A percentile compares a stretch with the other conserved stretches of the same genome.
These are phyloP conservation scores for Nematolebias whitei DNA, from an alignment of 2,113 vertebrate species.

Conservation along the genomic window DNA sequence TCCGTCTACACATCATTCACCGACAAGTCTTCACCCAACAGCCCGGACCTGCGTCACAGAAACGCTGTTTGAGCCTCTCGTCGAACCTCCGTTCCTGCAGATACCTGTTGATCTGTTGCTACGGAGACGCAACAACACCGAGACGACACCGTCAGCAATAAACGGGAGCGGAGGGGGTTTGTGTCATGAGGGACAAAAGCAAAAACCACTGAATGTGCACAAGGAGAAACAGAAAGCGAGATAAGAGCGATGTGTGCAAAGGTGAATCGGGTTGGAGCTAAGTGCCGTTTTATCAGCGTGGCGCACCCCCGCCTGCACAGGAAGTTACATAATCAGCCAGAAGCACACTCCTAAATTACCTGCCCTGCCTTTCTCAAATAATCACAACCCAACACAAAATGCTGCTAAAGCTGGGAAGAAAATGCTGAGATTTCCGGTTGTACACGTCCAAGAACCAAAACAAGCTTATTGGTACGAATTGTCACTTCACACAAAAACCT, in stretches of 20 bases:
- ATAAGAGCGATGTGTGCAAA: slow-evolving; percentile 11
- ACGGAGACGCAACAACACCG: slow-evolving; percentile 55
- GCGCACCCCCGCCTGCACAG: slow-evolving; percentile 32
- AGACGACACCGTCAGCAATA: too few species aligned
- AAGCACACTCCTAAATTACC: slow-evolving; percentile 6
- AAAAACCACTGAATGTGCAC: too few species aligned
- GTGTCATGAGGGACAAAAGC: slow-evolving; percentile 12
- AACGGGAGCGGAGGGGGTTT: too few species aligned
- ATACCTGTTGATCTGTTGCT: slow-evolving; percentile 56
- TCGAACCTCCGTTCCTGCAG: not conserved
- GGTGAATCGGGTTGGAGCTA: slow-evolving; percentile 20
- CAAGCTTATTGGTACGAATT: too few species aligned
- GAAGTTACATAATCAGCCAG: slow-evolving; percentile 28
- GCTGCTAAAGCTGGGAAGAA: too few species aligned
- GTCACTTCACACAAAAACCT: too few species aligned
- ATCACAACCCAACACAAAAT: not conserved
- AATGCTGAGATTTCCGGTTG: too few species aligned
- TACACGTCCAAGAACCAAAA: too few species aligned
- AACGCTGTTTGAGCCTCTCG: not conserved
- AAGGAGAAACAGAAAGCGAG: too few species aligned
- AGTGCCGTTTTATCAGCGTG: slow-evolving; percentile 51
- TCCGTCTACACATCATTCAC: not conserved
- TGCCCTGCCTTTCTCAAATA: not conserved
- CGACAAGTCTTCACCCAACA: slow-evolving; percentile 27
- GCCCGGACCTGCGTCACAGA: slow-evolving; percentile 15